Conservation (phyloP, 2,113 vertebrate species). For the Phodopus roborovskii region DNA sequence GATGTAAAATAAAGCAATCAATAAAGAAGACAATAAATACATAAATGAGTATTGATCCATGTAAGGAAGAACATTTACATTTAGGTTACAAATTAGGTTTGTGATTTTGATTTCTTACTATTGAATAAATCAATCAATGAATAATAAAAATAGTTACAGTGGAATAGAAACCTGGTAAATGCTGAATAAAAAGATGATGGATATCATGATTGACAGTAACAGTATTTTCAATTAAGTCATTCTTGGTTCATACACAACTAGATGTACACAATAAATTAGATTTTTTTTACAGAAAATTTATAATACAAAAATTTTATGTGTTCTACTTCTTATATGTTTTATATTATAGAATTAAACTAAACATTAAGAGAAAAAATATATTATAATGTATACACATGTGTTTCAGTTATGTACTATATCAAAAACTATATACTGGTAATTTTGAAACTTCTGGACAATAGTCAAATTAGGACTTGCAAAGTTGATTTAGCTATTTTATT, state of each 20-base stretch:
- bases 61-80: too few species aligned
- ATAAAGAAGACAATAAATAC: background rate
- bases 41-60: background rate
- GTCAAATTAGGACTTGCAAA: constrained; percentile 25
- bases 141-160: background rate
- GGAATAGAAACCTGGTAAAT: background rate
- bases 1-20: background rate
- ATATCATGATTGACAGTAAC: background rate
- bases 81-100: background rate
- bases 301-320: background rate
- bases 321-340: background rate
- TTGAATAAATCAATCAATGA: background rate
- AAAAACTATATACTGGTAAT: background rate
- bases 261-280: background rate
- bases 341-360: background rate
- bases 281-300: background rate
- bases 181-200: background rate
- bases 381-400: background rate
- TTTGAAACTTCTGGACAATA: background rate
- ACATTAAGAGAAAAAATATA: background rate
- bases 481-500: constrained; percentile 2
- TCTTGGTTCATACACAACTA: background rate
- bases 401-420: background rate
- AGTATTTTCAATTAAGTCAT: background rate
- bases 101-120: too few species aligned